These are phyloP conservation scores for Agrotis ipsilon DNA, from an alignment of 2,888 invertebrate species.

Conservation along the genomic window DNA sequence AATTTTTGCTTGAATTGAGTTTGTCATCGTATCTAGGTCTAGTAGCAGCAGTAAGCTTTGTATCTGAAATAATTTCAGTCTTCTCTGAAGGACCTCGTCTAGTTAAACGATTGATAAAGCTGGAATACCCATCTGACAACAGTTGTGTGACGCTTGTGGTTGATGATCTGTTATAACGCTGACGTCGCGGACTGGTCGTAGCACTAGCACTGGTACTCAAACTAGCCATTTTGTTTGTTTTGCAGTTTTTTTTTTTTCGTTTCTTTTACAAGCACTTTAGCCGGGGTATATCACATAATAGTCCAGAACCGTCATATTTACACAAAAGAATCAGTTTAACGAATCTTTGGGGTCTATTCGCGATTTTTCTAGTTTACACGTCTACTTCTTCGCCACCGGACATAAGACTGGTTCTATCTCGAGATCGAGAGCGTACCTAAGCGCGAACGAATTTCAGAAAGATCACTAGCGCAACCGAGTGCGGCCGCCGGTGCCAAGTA, in stretches of 20 bases:
- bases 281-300: slow-evolving; percentile 84
- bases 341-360: slow-evolving; percentile 58
- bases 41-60: slow-evolving; percentile 77
- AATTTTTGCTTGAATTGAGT: slow-evolving; percentile 80
- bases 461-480: slow-evolving; percentile 89
- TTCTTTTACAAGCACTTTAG: slow-evolving; percentile 77
- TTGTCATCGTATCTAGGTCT: slow-evolving; percentile 87
- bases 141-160: slow-evolving; percentile 96
- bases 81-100: slow-evolving; percentile 95
- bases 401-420: slow-evolving; percentile 84
- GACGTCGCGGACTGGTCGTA: slow-evolving; percentile 91
- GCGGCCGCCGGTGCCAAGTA: slow-evolving; percentile 92
- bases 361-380: slow-evolving; percentile 67
- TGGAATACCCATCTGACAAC: slow-evolving; percentile 96
- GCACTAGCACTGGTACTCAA: slow-evolving; percentile 82
- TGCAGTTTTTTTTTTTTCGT: slow-evolving; percentile 54
- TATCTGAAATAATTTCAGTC: slow-evolving; percentile 85
- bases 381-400: slow-evolving; percentile 77
- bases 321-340: slow-evolving; percentile 67
- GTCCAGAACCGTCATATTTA: slow-evolving; percentile 81
- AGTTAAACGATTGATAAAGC: slow-evolving; percentile 95
- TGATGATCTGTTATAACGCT: slow-evolving; percentile 94
- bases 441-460: slow-evolving; percentile 88
- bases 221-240: slow-evolving; percentile 79
- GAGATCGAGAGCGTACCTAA: slow-evolving; percentile 87